Conservation (phyloP, 2,797 vertebrate species). For the Sebastes kiyomatsui region DNA sequence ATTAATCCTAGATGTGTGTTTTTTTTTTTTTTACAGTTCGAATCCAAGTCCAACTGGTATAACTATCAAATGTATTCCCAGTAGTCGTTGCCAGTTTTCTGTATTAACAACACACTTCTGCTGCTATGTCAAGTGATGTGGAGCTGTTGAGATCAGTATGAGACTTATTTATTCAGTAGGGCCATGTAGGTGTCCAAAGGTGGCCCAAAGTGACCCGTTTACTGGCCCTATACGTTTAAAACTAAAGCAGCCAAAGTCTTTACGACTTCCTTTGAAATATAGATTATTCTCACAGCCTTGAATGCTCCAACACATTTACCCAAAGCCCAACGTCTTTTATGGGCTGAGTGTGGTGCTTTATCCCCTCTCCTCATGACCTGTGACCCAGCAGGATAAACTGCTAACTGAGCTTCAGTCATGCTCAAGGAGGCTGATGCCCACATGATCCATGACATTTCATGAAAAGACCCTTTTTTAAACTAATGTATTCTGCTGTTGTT, state of each 20-base stretch:
- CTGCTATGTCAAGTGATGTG: background rate
- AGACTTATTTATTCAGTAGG: background rate
- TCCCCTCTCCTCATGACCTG: constrained; percentile 72
- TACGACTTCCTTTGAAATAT: constrained; percentile 30
- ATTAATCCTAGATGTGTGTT: background rate
- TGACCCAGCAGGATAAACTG: constrained; percentile 73
- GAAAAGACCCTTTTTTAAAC: constrained; percentile 32
- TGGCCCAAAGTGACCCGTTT: background rate
- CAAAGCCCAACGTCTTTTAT: constrained; percentile 51
- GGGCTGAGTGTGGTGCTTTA: constrained; percentile 64
- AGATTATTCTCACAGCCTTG: constrained; percentile 31
- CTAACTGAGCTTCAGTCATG: constrained; percentile 72
- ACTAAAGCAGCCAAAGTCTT: constrained; percentile 5
- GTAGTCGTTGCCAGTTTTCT: background rate
- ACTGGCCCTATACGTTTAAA: background rate
- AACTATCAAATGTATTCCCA: background rate
- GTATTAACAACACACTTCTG: background rate
- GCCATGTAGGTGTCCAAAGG: background rate
- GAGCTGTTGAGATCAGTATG: background rate
- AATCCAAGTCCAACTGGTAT: background rate
- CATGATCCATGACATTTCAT: constrained; percentile 68
- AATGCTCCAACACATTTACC: constrained; percentile 37
- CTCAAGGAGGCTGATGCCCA: constrained; percentile 70
- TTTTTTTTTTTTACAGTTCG: background rate
- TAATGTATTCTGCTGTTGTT: background rate